phyloP scores from a whole-genome alignment of 2,888 invertebrate species.

The Campopleginae sp. region DNA sequence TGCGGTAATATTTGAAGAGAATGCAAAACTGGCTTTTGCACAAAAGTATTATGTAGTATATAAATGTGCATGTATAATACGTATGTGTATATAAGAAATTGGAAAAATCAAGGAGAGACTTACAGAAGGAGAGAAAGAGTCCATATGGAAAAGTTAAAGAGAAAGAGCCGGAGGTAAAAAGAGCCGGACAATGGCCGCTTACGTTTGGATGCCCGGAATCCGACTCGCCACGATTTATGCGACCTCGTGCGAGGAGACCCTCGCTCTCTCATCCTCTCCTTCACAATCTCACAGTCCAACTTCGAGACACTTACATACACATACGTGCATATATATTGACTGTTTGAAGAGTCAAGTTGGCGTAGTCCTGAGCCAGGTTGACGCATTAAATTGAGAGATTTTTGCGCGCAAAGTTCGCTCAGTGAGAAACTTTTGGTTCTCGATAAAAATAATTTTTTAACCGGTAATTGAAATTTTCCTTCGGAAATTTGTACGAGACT shows the following conservation, averaged over 20 bases:
- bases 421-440: not conserved
- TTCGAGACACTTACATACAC: constrained; percentile 28
- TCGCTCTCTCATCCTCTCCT: constrained; percentile 67
- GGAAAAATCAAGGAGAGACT: constrained; percentile 53
- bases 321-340: constrained; percentile 10
- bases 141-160: constrained; percentile 41
- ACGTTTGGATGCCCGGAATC: constrained; percentile 82
- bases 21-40: constrained; percentile 75
- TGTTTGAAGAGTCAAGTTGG: not conserved
- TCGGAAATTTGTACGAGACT: constrained; percentile 49
- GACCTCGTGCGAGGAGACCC: constrained; percentile 74
- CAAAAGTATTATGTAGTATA: constrained; percentile 20
- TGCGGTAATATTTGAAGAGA: constrained; percentile 81
- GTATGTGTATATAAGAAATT: constrained; percentile 14
- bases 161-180: constrained; percentile 73
- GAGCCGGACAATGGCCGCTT: constrained; percentile 81
- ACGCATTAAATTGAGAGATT: not conserved
- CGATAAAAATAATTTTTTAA: constrained; percentile 1
- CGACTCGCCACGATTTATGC: constrained; percentile 82
- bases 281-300: constrained; percentile 55
- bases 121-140: constrained; percentile 43
- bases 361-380: not conserved
- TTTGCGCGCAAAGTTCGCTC: not conserved
- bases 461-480: constrained; percentile 34
- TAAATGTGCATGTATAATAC: constrained; percentile 9